Percentiles rank a stretch among this genome's conserved stretches.
phyloP scores from a whole-genome alignment of 2,113 vertebrate genomes.

The Campylomormyrus numenius region DNA sequence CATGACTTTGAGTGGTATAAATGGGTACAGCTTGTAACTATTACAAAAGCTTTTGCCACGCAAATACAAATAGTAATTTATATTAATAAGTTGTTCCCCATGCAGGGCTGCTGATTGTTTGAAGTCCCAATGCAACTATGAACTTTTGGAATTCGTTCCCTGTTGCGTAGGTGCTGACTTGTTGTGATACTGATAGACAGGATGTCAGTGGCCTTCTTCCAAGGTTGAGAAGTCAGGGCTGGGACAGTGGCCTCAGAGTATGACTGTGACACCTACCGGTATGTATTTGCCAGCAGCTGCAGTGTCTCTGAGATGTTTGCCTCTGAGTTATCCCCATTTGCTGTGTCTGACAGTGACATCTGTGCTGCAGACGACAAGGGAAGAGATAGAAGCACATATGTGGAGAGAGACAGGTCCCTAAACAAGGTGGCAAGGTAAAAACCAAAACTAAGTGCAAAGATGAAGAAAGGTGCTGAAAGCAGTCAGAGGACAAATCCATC shows the following conservation, averaged over 20 bases:
- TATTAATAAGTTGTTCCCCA: not conserved
- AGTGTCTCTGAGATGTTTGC: slow-evolving; percentile 27
- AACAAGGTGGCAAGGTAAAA: not conserved
- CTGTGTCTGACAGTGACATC: slow-evolving; percentile 21
- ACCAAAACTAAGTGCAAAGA: not conserved
- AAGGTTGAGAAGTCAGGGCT: not conserved
- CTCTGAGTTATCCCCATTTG: not conserved
- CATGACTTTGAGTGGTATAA: not conserved
- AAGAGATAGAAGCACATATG: not conserved
- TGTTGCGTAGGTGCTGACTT: not conserved
- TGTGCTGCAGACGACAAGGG: slow-evolving; percentile 33
- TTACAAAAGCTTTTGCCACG: not conserved
- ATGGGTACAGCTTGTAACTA: not conserved
- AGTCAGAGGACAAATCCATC: not conserved
- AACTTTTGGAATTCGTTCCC: not conserved
- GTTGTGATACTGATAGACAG: not conserved
- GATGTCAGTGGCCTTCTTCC: not conserved
- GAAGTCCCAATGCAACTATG: not conserved
- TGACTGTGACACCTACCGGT: not conserved
- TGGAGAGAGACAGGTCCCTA: not conserved
- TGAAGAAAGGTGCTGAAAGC: not conserved
- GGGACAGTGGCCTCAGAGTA: slow-evolving; percentile 39
- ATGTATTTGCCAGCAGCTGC: slow-evolving; percentile 17
- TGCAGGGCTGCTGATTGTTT: not conserved
- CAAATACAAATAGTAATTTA: not conserved